These are phyloP conservation scores for Naso thynnoides DNA, from an alignment of 2,797 vertebrate species.

Conservation along the genomic window DNA sequence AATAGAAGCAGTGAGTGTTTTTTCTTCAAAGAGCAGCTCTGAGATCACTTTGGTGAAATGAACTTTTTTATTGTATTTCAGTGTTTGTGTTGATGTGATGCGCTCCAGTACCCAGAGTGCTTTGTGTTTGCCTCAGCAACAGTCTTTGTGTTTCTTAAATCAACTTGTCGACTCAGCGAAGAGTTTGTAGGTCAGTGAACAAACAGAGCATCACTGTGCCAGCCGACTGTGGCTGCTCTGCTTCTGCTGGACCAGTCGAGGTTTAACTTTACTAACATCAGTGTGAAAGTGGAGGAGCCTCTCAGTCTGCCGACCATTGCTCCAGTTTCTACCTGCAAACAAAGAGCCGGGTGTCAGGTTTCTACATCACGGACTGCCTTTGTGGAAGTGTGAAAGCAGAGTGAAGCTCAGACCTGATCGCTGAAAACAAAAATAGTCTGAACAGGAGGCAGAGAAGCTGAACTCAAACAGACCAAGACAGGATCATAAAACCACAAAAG, in stretches of 20 bases:
- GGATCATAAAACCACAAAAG: background rate
- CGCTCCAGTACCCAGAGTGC: slow-evolving; percentile 30
- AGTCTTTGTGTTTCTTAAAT: slow-evolving; percentile 64
- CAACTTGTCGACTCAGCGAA: slow-evolving; percentile 60
- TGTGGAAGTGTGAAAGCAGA: slow-evolving; percentile 34
- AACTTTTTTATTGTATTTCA: background rate
- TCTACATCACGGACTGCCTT: slow-evolving; percentile 8
- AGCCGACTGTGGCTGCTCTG: slow-evolving; percentile 21
- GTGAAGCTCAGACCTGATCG: slow-evolving; percentile 11
- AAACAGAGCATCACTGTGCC: slow-evolving; percentile 60
- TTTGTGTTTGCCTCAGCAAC: slow-evolving; percentile 45
- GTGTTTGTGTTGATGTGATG: background rate
- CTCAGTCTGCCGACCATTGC: slow-evolving; percentile 13
- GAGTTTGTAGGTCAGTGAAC: slow-evolving; percentile 76
- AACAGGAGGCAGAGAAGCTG: background rate
- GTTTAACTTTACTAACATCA: slow-evolving; percentile 17
- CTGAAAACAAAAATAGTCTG: slow-evolving; percentile 3
- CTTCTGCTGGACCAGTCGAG: slow-evolving; percentile 10
- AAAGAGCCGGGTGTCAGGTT: slow-evolving; percentile 22
- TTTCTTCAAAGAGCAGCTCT: background rate
- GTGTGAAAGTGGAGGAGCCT: slow-evolving; percentile 10
- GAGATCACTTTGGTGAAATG: background rate
- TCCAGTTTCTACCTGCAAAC: slow-evolving; percentile 28
- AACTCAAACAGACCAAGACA: background rate
- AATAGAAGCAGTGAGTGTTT: background rate